These are phyloP conservation scores for Dromiciops gliroides DNA, from an alignment of 2,113 vertebrate species.

Conservation along the genomic window DNA sequence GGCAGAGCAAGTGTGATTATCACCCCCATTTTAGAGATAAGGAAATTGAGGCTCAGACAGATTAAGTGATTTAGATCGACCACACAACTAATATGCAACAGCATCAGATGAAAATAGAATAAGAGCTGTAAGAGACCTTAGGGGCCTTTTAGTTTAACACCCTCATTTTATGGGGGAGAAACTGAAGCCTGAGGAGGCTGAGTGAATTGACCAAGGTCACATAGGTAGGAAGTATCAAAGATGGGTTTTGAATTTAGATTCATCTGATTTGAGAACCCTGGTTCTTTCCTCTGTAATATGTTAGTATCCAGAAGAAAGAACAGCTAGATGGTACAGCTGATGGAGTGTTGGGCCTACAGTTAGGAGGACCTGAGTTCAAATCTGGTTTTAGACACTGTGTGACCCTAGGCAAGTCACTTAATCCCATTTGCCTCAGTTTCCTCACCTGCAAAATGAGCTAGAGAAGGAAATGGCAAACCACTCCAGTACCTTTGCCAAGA, in stretches of 20 bases:
- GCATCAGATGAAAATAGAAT: background rate
- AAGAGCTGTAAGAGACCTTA: background rate
- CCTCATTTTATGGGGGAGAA: background rate
- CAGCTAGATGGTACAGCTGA: background rate
- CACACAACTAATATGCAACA: background rate
- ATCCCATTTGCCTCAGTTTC: background rate
- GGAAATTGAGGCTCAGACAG: background rate
- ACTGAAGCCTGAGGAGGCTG: background rate
- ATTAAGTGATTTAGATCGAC: background rate
- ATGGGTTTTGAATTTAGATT: background rate
- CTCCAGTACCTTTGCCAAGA: background rate
- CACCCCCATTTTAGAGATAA: background rate
- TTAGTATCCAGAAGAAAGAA: background rate
- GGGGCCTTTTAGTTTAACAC: background rate
- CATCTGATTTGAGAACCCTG: background rate
- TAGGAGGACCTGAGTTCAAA: background rate
- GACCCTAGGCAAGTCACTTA: background rate
- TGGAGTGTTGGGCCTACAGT: background rate
- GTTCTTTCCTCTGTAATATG: background rate
- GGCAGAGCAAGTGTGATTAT: background rate
- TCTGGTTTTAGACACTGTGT: background rate
- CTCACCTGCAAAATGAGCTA: too few relatives aligned
- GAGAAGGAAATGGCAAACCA: background rate
- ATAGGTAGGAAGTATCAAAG: background rate
- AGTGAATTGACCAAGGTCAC: background rate